Base-by-base conservation (phyloP, 2,888 invertebrate species). In the Ennomos erosarius region DNA sequence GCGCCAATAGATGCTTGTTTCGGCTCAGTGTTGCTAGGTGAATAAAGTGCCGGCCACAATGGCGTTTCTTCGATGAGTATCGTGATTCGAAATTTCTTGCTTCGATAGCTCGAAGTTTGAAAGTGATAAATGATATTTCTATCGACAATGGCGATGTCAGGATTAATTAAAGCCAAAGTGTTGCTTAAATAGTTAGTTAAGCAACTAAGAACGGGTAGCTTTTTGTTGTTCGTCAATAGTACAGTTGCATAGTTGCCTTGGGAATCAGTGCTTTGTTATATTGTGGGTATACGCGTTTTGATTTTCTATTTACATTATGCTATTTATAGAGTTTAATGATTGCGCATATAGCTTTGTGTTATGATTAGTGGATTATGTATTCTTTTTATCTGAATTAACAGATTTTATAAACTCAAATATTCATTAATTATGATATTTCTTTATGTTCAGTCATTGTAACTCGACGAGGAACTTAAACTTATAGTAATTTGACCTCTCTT, bases 151-250 rank as follows among this genome's bases (percentile, higher is more conserved):
- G 74, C 71, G 82, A 78, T 89, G 90, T 91, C 90, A 87, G 85
- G 89, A 87, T 88, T 90, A 91, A 91, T 91, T 90, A 91, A 87
- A 88, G 84, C 67, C 79, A 74, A 81, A 84, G 80, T 84, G 84
- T 87, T 85, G 76, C 80, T 81, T 87, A 89, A 90, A 90, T 88
- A 90, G 88, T 87, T 90, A 87, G 90, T 89, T 90, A 90, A 73
- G 79, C 75, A 80, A 81, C 44, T 70, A 70, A 81, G 79, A 82
- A 76, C 79, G 82, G 75, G 84, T 79, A 79, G 82, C 85, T 71
- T 78, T 81, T 84, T 88, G 77, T 63, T 62, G 58, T 48, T 85
- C 59, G 65, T 65, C 54, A 59, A 59, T 64, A 49, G 58, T 58
- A 55, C 65, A 62, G 71, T 58, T 67, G 66, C 61, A 59, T 61